phyloP scores from a whole-genome alignment of 2,113 vertebrate genomes.

The Theristicus caerulescens region DNA sequence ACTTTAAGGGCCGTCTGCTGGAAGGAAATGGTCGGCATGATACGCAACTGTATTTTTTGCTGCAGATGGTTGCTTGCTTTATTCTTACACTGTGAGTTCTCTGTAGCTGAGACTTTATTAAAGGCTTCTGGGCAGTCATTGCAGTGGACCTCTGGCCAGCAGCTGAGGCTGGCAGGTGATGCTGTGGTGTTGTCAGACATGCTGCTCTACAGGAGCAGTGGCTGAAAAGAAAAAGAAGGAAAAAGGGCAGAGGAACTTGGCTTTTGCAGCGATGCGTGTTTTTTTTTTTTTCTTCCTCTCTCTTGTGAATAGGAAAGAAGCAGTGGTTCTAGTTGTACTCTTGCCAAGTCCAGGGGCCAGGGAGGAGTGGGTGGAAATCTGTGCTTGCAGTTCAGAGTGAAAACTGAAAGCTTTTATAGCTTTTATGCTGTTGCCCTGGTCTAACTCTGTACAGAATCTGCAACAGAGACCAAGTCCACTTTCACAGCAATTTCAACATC shows the following conservation, averaged over 20 bases:
- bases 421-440: background rate
- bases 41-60: background rate
- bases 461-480: background rate
- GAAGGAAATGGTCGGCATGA: background rate
- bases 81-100: background rate
- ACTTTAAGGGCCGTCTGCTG: background rate
- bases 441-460: background rate
- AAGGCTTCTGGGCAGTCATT: background rate
- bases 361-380: background rate
- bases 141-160: background rate
- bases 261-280: background rate
- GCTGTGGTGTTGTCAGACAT: background rate
- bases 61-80: background rate
- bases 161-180: background rate
- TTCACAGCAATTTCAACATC: background rate
- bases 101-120: background rate
- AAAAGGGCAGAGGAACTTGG: background rate
- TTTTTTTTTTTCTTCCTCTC: background rate
- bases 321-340: background rate
- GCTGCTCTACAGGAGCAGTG: background rate
- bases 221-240: background rate
- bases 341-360: background rate
- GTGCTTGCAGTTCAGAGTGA: background rate
- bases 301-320: background rate
- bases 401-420: background rate